Evolutionary conservation across 2,888 invertebrate species (phyloP), one percentile per base, ranked within the genome.

Genomic region (Drosophila algonquin): DNA sequence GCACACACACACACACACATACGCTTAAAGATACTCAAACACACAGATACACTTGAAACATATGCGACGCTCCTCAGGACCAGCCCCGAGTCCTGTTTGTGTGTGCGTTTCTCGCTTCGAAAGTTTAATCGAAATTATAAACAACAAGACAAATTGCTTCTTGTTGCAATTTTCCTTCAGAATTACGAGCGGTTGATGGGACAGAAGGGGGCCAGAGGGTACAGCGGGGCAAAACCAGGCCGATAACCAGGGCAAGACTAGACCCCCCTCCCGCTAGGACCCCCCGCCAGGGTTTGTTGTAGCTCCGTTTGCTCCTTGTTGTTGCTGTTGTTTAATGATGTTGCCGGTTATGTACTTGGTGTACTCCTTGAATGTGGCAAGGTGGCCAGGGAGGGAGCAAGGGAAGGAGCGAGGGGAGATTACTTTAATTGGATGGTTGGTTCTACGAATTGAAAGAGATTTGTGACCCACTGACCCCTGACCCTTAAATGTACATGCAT

Each of bases 81-180:
- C 32, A 24, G 44, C 54, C 40, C 32, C 48, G 47, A 47, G 14
- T 47, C 16, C 62, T 44, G 55, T 52, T 18, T 63, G 32, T 67
- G 58, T 73, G 50, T 73, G 75, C 63, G 59, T 65, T 60, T 57
- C 67, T 67, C 73, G 73, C 73, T 79, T 75, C 74, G 83, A 87
- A 89, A 87, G 90, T 89, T 90, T 81, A 89, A 89, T 90, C 89
- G 85, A 90, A 89, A 90, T 89, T 88, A 90, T 81, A 89, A 86
- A 83, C 83, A 85, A 80, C 77, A 88, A 83, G 90, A 85, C 90
- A 85, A 89, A 90, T 89, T 80, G 87, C 77, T 89, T 83, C 81
- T 84, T 84, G 81, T 75, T 89, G 81, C 87, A 86, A 87, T 80
- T 79, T 87, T 72, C 64, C 71, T 45, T 48, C 65, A 60, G 52